A percentile compares a stretch with the other conserved stretches of the same genome.
Evolutionary conservation across 1,140 invertebrate species (phyloP).

Genomic region (Lysiphlebus fabarum): DNA sequence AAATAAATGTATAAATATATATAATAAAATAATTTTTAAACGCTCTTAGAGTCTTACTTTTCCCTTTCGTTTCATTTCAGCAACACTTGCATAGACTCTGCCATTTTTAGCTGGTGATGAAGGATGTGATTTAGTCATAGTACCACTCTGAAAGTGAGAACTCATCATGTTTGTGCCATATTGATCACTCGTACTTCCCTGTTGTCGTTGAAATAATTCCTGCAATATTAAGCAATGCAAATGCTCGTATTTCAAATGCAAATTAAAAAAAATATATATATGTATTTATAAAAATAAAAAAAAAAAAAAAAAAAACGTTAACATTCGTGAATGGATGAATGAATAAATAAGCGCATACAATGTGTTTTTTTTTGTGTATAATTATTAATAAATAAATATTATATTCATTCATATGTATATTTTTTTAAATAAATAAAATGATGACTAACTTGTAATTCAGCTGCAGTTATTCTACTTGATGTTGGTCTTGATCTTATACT

Average conservation of each 20-base stretch:
- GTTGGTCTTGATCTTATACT: constrained; percentile 83
- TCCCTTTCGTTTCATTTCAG: constrained; percentile 86
- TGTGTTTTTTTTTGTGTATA: constrained; percentile 15
- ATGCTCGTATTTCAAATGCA: constrained; percentile 28
- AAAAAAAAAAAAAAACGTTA: constrained; percentile 19
- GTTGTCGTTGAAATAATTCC: constrained; percentile 83
- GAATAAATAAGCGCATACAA: constrained; percentile 22
- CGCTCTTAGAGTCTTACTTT: constrained; percentile 60
- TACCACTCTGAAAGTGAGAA: constrained; percentile 69
- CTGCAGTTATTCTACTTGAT: constrained; percentile 81
- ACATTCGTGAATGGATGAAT: constrained; percentile 26
- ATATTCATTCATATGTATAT: constrained; percentile 3
- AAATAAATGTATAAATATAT: constrained; percentile 14
- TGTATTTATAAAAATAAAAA: too few relatives aligned
- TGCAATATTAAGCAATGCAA: constrained; percentile 39
- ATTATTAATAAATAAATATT: constrained; percentile 9
- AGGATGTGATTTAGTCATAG: constrained; percentile 60
- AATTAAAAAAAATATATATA: constrained; percentile 24
- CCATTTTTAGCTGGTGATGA: constrained; percentile 64
- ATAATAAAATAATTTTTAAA: constrained; percentile 11
- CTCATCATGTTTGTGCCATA: constrained; percentile 64
- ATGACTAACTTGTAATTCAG: constrained; percentile 75
- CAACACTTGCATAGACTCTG: constrained; percentile 87
- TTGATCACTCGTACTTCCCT: constrained; percentile 53
- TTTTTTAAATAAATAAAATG: background rate